Conservation (phyloP, 2,113 vertebrate genomes). For the Otocyon megalotis region DNA sequence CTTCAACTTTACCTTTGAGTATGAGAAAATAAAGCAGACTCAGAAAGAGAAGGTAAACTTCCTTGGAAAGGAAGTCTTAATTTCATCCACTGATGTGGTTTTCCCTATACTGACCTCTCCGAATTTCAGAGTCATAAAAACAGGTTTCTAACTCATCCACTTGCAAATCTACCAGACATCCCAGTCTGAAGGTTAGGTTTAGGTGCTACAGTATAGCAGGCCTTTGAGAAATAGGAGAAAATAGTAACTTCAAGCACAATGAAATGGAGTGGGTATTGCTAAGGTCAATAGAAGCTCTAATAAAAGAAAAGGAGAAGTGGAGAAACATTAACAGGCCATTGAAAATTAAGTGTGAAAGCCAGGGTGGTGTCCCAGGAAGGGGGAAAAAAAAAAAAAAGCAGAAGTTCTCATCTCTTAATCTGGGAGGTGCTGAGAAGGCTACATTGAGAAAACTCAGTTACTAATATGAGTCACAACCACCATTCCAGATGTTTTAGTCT, state of each 20-base stretch:
- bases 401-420: neutral
- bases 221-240: neutral
- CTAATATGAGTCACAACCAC: neutral
- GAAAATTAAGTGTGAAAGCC: neutral
- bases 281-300: neutral
- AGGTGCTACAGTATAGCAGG: neutral
- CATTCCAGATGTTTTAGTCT: neutral
- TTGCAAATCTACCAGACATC: neutral
- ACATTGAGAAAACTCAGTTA: neutral
- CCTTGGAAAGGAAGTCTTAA: neutral
- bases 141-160: neutral
- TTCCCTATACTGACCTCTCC: neutral
- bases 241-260: neutral
- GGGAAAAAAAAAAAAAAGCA: neutral
- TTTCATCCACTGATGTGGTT: neutral
- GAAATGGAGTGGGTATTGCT: neutral
- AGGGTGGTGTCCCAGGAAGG: neutral
- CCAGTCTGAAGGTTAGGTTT: neutral
- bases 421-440: neutral
- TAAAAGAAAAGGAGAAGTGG: neutral
- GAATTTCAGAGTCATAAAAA: neutral
- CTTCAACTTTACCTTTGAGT: neutral
- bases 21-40: constrained; percentile 20
- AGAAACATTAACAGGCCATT: neutral
- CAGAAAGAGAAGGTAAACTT: neutral